These are phyloP conservation scores for Sapayoa aenigma DNA, from an alignment of 2,113 vertebrate species.

Conservation along the genomic window DNA sequence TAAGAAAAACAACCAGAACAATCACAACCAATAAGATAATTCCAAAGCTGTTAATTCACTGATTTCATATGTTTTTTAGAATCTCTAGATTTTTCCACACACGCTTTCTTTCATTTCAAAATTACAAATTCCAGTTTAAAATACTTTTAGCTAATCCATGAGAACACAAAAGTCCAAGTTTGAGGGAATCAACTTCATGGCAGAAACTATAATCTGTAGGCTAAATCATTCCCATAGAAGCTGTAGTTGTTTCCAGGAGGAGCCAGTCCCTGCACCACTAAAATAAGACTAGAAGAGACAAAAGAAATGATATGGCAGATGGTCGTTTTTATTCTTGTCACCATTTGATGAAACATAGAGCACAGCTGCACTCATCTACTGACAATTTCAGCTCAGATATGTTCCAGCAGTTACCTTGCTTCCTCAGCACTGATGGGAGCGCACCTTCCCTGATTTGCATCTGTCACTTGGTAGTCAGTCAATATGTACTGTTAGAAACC, in stretches of 20 bases:
- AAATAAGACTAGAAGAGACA: neutral
- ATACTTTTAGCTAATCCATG: neutral
- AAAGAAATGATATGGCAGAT: neutral
- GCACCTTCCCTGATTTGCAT: neutral
- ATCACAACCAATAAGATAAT: neutral
- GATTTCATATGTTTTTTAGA: neutral
- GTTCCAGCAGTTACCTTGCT: neutral
- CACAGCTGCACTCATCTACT: neutral
- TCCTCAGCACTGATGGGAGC: rapidly evolving
- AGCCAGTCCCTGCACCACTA: neutral
- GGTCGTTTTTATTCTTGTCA: neutral
- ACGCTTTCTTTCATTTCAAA: neutral
- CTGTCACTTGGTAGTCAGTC: neutral
- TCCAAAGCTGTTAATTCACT: neutral
- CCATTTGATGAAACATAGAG: neutral
- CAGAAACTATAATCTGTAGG: neutral
- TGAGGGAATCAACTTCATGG: neutral
- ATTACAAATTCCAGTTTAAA: neutral
- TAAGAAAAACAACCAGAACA: neutral
- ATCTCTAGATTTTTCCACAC: neutral
- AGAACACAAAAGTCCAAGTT: neutral
- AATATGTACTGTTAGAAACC: neutral
- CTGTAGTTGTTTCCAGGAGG: neutral
- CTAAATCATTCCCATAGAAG: neutral
- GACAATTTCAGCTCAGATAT: neutral